Evolutionary conservation across 2,888 invertebrate genomes (phyloP).

Genomic region (Hyppa rectilinea): DNA sequence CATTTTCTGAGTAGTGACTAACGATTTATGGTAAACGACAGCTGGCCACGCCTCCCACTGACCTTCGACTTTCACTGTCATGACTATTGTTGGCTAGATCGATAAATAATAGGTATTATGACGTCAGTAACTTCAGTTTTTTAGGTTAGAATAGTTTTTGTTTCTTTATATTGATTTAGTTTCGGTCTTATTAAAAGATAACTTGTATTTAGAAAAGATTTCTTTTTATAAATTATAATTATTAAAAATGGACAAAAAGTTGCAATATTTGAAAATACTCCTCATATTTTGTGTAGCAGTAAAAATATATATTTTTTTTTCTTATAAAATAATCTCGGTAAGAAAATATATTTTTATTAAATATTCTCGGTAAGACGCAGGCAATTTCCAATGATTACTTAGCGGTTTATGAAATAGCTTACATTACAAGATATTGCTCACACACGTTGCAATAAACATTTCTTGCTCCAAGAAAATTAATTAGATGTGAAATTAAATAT

Average conservation of each 20-base stretch:
- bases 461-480: conserved; percentile 26
- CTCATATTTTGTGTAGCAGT: background rate
- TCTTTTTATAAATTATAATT: background rate
- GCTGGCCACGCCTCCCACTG: conserved; percentile 25
- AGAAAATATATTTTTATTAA: background rate
- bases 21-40: conserved; percentile 26
- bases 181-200: background rate
- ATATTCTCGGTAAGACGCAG: background rate
- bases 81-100: conserved; percentile 49
- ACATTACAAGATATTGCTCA: conserved; percentile 13
- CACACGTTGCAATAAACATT: conserved; percentile 8
- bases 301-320: background rate
- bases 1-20: conserved; percentile 18
- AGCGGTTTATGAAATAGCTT: conserved; percentile 8
- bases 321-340: background rate
- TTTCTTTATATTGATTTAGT: background rate
- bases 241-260: background rate
- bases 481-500: conserved; percentile 34
- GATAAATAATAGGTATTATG: conserved; percentile 46
- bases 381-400: conserved; percentile 19
- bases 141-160: background rate
- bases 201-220: background rate
- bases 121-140: conserved; percentile 2
- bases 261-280: background rate
- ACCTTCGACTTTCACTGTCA: conserved; percentile 59